Conservation (phyloP, 2,113 vertebrate genomes). For the Micromys minutus region DNA sequence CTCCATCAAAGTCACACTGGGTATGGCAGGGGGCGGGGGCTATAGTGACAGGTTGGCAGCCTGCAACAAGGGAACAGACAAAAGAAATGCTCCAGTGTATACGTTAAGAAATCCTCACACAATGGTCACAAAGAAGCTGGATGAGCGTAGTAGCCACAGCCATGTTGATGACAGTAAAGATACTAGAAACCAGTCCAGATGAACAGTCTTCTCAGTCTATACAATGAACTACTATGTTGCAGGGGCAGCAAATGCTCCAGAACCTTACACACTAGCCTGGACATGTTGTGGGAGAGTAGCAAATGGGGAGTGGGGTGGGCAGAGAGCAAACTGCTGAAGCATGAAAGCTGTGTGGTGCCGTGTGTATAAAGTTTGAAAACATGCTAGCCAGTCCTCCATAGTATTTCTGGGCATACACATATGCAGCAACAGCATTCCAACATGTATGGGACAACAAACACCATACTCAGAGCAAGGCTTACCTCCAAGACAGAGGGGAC, state of each 20-base stretch:
- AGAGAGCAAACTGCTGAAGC: constrained; percentile 38
- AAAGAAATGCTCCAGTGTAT: not conserved
- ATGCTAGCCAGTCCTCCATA: not conserved
- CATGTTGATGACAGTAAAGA: not conserved
- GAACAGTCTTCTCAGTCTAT: not conserved
- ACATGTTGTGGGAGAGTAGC: not conserved
- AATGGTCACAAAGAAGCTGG: not conserved
- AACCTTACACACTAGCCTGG: constrained; percentile 6
- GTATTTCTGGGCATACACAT: constrained; percentile 61
- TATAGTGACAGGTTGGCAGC: not conserved
- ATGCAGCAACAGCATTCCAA: constrained; percentile 33
- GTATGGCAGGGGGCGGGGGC: no score
- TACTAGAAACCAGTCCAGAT: not conserved
- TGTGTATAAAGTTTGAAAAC: constrained; percentile 72
- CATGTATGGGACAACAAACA: constrained; percentile 32
- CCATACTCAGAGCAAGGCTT: constrained; percentile 2
- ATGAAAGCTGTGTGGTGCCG: not conserved
- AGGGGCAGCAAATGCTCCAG: not conserved
- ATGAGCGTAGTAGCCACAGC: not conserved
- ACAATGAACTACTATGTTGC: not conserved
- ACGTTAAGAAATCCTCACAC: not conserved
- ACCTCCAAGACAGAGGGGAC: constrained; percentile 36
- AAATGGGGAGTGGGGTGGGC: not conserved
- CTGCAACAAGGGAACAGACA: not conserved
- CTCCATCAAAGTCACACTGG: not conserved